Percentiles rank a stretch among this genome's conserved stretches.
These are phyloP conservation scores for Petrocephalus schoutedeni DNA, from an alignment of 2,797 vertebrate species.

Conservation along the genomic window DNA sequence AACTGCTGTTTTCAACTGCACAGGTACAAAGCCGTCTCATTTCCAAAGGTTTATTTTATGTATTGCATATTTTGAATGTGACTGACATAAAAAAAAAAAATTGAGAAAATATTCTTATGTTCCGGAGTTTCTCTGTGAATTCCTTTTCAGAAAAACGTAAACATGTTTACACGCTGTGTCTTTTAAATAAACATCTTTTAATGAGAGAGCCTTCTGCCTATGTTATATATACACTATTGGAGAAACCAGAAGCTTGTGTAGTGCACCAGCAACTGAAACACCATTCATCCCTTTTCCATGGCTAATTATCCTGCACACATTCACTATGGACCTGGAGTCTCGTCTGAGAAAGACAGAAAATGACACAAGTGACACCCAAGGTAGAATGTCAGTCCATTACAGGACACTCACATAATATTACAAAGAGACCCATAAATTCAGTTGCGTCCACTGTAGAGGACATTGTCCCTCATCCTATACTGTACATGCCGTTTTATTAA, in stretches of 20 bases:
- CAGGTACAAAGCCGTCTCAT: not conserved
- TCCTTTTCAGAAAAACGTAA: not conserved
- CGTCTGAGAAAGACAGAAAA: too few relatives aligned
- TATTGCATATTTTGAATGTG: not conserved
- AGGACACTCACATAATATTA: too few relatives aligned
- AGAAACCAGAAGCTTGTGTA: not conserved
- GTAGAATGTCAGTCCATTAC: too few relatives aligned
- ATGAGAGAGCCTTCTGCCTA: not conserved
- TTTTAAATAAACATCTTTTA: not conserved
- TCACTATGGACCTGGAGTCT: not conserved
- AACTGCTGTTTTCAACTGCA: not conserved
- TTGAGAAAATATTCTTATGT: not conserved
- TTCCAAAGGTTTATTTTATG: not conserved
- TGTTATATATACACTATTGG: not conserved
- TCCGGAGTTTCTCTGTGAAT: not conserved
- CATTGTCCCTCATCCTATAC: too few relatives aligned
- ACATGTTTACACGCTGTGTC: not conserved
- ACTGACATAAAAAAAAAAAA: not conserved
- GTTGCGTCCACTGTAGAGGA: too few relatives aligned
- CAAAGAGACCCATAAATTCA: too few relatives aligned
- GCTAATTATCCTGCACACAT: not conserved
- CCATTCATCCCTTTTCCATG: not conserved
- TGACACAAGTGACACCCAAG: too few relatives aligned
- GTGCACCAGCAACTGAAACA: not conserved
- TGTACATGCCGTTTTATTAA: too few relatives aligned